These are phyloP conservation scores for Akabosia matsudoensis DNA, from an alignment of 1,140 invertebrate genomes.

Conservation along the genomic window DNA sequence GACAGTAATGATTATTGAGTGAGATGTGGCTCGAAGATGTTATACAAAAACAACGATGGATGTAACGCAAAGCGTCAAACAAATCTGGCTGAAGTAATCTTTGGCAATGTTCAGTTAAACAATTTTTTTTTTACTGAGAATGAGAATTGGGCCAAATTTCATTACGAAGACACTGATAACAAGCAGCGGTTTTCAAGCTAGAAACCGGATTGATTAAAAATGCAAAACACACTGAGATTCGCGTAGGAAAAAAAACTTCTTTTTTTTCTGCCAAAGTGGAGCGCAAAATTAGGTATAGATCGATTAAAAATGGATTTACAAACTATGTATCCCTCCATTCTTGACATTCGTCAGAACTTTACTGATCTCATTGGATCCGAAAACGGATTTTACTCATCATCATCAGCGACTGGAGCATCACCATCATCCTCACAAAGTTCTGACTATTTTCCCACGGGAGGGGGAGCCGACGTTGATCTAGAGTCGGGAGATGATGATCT, in stretches of 20 bases:
- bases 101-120: too few species aligned
- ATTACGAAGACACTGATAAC: background rate
- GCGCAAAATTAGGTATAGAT: background rate
- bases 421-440: background rate
- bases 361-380: background rate
- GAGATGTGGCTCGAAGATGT: too few species aligned
- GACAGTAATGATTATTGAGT: too few species aligned
- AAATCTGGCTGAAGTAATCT: too few species aligned
- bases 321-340: conserved; percentile 9
- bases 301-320: background rate
- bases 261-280: background rate
- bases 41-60: too few species aligned
- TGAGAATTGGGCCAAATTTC: too few species aligned
- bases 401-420: background rate
- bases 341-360: conserved; percentile 4
- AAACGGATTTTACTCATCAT: background rate
- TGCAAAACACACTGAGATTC: background rate
- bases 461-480: background rate
- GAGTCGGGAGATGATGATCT: background rate
- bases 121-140: too few species aligned
- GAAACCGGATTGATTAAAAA: background rate
- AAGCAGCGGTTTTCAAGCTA: background rate
- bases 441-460: conserved; percentile 8
- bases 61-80: too few species aligned
- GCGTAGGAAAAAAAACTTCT: background rate